phyloP scores from a whole-genome alignment of 2,888 invertebrate species.

The Mechanitis mazaeus region DNA sequence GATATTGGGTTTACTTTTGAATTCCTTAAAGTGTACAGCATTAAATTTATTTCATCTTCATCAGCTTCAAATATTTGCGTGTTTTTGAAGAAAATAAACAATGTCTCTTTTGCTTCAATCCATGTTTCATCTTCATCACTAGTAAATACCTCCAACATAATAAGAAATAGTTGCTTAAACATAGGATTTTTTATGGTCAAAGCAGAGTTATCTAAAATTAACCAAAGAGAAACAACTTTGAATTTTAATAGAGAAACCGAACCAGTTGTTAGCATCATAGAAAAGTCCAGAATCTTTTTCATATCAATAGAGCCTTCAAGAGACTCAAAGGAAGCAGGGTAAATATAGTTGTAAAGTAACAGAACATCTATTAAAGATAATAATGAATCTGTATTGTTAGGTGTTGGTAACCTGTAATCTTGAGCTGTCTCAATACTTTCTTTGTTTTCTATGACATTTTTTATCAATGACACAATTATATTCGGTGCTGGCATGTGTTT shows the following conservation, averaged over 20 bases:
- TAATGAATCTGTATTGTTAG: conserved; percentile 51
- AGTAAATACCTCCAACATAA: conserved; percentile 75
- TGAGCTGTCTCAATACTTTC: conserved; percentile 36
- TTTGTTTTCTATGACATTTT: conserved; percentile 44
- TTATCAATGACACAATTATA: conserved; percentile 51
- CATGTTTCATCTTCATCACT: conserved; percentile 55
- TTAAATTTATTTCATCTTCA: conserved; percentile 80
- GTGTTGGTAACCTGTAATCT: conserved; percentile 53
- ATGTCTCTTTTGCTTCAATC: conserved; percentile 72
- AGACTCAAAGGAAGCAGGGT: conserved; percentile 64
- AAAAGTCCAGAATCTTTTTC: conserved; percentile 58
- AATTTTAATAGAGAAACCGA: conserved; percentile 58
- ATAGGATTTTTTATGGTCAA: conserved; percentile 71
- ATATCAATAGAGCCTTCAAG: conserved; percentile 65
- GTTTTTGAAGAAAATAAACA: conserved; percentile 77
- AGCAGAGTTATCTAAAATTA: conserved; percentile 65
- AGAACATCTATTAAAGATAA: conserved; percentile 58
- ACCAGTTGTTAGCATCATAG: conserved; percentile 45
- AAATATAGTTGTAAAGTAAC: conserved; percentile 60
- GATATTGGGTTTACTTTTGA: conserved; percentile 50
- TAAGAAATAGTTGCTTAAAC: conserved; percentile 74
- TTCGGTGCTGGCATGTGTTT: conserved; percentile 63
- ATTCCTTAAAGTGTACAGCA: conserved; percentile 75
- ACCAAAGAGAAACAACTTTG: conserved; percentile 66
- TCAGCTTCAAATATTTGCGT: conserved; percentile 81